Evolutionary conservation across 2,888 invertebrate genomes (phyloP), one percentile per base, ranked within the genome.

Genomic region (Incurvaria masculella): DNA sequence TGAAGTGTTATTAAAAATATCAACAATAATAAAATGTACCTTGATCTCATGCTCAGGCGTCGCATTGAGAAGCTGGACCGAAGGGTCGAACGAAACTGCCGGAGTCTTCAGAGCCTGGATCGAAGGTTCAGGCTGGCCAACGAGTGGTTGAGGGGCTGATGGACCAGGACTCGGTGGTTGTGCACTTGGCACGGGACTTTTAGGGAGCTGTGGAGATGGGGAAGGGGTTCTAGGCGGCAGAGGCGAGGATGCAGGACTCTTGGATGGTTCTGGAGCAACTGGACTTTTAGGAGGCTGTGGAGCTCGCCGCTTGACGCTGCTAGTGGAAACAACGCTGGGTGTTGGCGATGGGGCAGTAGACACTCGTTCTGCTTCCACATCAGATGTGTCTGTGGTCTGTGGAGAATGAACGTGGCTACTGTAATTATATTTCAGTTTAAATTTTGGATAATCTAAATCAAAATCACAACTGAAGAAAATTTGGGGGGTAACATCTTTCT

Each of bases 341-440:
- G 33, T 26, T 38, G 45, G 45, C 4, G 45, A 39, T 6, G 18
- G 1, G 63, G 58, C 0, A 67, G 69, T 55, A 0, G 66, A 59
- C 0, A 70, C 69, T 0, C 75, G 57, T 0, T 70, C 56, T 1
- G 62, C 64, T 38, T 75, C 76, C 10, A 70, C 63, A 46, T 79
- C 79, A 2, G 79, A 75, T 1, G 79, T 78, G 53, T 79, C 79
- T 44, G 73, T 72, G 48, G 73, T 76, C 79, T 79, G 57, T 3
- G 55, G 38, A 10, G 2, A 2, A 46, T 16, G 10, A 23, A 23
- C 23, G 23, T 23, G n/a, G n/a, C n/a, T n/a, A n/a, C n/a, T n/a
- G n/a, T n/a, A n/a, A n/a, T n/a, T n/a, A n/a, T n/a, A n/a, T n/a
- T n/a, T n/a, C n/a, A n/a, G n/a, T n/a, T n/a, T n/a, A n/a, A n/a